Base-by-base conservation (phyloP, 2,888 invertebrate genomes). In the Tubulanus polymorphus region DNA sequence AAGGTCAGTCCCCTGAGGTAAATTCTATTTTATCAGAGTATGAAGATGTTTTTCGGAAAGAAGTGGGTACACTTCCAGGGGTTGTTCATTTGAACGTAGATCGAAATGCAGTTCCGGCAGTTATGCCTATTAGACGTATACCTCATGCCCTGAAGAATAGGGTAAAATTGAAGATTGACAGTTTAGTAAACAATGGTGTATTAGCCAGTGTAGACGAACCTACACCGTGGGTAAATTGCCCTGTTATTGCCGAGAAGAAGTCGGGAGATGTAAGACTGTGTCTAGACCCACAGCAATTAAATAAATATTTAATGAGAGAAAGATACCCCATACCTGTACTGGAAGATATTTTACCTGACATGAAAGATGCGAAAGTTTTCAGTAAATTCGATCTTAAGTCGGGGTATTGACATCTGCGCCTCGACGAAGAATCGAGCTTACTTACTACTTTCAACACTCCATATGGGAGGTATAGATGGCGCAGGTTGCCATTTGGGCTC, bases 201-300 rank as follows among this genome's bases (percentile, higher is more conserved):
- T 51, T 62, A 12, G 20, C 55, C 10, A 37, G 48, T 3, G 47
- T 58, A 1, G 45, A 49, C n/a, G 59, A 63, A 41, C 56, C 63
- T 25, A 62, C 63, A 20, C 56, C 54, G 28, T 59, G 63, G 54
- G 54, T 62, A 2, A 63, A 51, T 35, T 61, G 62, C 30, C 30
- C 51, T 18, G 56, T 52, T 8, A 29, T 57, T 29, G 32, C 48
- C 2, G 20, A 48, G 15, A 62, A 62, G 27, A 55, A 53, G 20
- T 18, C 53, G n/a, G 60, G 62, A 27, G 54, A 48, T 6, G 26
- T 62, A 18, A 6, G 60, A 2, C 18, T 56, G 2, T 41, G 41
- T 15, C 41, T 48, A 49, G 54, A 23, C 53, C 53, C 50, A 54
- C 57, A 18, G 32, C 37, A 2, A 51, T 30, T 59, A 1, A 59